Evolutionary conservation across 2,113 vertebrate species (phyloP).

Genomic region (Syrmaticus mikado): DNA sequence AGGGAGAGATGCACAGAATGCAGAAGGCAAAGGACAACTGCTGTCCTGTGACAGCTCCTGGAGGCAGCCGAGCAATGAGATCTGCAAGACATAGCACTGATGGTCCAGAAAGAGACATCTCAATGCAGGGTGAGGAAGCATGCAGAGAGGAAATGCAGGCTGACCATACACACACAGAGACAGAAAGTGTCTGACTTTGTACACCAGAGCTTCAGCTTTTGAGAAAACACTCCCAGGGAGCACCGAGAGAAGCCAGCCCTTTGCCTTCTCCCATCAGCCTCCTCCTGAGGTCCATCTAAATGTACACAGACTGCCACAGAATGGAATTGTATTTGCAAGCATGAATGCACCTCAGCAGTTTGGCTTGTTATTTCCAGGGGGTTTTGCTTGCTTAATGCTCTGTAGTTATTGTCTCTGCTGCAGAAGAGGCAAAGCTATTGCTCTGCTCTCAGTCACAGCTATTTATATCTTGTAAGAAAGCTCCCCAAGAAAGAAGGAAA

Average conservation of each 20-base stretch:
- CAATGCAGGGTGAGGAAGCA: background rate
- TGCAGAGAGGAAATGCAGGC: background rate
- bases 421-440: background rate
- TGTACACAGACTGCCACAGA: background rate
- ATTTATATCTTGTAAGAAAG: background rate
- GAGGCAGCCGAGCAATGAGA: background rate
- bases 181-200: background rate
- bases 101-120: background rate
- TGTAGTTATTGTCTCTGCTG: background rate
- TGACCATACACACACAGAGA: accelerated
- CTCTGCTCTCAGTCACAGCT: background rate
- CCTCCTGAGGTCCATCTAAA: background rate
- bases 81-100: background rate
- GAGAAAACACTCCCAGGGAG: background rate
- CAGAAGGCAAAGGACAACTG: background rate
- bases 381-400: background rate
- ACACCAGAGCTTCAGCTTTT: background rate
- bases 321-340: background rate
- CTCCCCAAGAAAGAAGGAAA: background rate
- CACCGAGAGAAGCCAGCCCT: background rate
- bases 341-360: background rate
- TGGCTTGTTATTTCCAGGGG: background rate
- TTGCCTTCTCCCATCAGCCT: background rate
- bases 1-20: background rate
- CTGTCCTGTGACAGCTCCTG: background rate